These are phyloP conservation scores for Adelges cooleyi DNA, from an alignment of 1,140 invertebrate species.

Conservation along the genomic window DNA sequence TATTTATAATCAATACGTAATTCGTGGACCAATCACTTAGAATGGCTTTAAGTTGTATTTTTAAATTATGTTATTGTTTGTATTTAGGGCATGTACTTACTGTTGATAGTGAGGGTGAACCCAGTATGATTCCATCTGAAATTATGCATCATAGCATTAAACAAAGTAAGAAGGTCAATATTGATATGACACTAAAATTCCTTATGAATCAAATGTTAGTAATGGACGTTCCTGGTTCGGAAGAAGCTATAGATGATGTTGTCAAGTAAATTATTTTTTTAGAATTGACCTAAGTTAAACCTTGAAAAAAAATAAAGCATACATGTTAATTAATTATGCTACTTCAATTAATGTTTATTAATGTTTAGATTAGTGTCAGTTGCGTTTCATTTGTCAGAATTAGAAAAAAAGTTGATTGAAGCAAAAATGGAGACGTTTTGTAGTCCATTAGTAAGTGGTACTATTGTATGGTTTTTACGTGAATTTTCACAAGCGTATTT, in stretches of 20 bases:
- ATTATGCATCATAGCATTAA: conserved; percentile 58
- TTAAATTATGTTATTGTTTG: too few relatives aligned
- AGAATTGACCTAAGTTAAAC: too few relatives aligned
- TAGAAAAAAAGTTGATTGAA: conserved; percentile 52
- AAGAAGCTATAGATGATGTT: conserved; percentile 47
- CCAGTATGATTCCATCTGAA: conserved; percentile 60
- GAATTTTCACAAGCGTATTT: conserved; percentile 66
- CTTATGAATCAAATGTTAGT: conserved; percentile 42
- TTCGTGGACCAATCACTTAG: too few relatives aligned
- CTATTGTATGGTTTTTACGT: conserved; percentile 67
- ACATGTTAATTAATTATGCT: too few relatives aligned
- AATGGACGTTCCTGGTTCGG: conserved; percentile 42
- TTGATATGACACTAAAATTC: conserved; percentile 42
- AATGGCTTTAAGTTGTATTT: too few relatives aligned
- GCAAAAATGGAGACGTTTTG: conserved; percentile 50
- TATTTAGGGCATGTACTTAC: conserved; percentile 50
- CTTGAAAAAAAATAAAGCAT: too few relatives aligned
- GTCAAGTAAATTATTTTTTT: conserved; percentile 36
- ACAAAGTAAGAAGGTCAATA: conserved; percentile 41
- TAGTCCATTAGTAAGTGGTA: conserved; percentile 69
- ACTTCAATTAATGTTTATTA: conserved; percentile 11
- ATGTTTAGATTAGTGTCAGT: conserved; percentile 47
- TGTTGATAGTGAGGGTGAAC: conserved; percentile 62
- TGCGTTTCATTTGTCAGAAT: conserved; percentile 54
- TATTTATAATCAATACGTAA: conserved; percentile 2